Conservation (phyloP, 1,140 invertebrate genomes). For the Leptinotarsa defecta region DNA sequence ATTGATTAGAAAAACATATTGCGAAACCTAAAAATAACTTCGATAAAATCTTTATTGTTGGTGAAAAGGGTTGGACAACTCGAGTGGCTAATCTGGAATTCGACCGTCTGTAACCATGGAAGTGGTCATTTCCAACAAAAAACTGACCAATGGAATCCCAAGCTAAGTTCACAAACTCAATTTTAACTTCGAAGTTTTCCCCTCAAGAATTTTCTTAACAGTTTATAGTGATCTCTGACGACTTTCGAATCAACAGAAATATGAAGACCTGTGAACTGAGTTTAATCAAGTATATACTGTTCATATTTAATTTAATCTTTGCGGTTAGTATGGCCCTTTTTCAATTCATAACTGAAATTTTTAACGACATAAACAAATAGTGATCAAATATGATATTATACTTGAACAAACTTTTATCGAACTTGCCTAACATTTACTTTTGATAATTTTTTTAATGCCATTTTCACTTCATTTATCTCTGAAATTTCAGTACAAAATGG, state of each 20-base stretch:
- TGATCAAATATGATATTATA: constrained; percentile 34
- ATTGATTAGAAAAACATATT: constrained; percentile 8
- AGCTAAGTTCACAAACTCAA: constrained; percentile 17
- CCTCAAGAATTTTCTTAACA: constrained; percentile 11
- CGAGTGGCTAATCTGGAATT: neutral
- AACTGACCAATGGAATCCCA: constrained; percentile 27
- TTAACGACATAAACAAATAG: neutral
- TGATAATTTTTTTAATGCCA: no score
- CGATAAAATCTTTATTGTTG: constrained; percentile 30
- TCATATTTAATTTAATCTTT: constrained; percentile 74
- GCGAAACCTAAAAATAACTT: constrained; percentile 20
- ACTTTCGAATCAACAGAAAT: constrained; percentile 11
- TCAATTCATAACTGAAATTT: neutral
- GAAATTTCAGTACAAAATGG: no score
- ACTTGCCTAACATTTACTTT: no score
- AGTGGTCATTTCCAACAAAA: constrained; percentile 31
- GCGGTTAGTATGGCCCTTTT: constrained; percentile 62
- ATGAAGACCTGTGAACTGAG: constrained; percentile 67
- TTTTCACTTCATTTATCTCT: no score
- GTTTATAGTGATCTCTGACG: constrained; percentile 20
- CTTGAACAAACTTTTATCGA: no score
- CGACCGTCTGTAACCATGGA: constrained; percentile 27
- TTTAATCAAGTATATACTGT: constrained; percentile 73
- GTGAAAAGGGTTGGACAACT: constrained; percentile 14
- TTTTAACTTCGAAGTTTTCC: neutral